Evolutionary conservation across 1,140 invertebrate species (phyloP).

Genomic region (Probaryconus sp.): DNA sequence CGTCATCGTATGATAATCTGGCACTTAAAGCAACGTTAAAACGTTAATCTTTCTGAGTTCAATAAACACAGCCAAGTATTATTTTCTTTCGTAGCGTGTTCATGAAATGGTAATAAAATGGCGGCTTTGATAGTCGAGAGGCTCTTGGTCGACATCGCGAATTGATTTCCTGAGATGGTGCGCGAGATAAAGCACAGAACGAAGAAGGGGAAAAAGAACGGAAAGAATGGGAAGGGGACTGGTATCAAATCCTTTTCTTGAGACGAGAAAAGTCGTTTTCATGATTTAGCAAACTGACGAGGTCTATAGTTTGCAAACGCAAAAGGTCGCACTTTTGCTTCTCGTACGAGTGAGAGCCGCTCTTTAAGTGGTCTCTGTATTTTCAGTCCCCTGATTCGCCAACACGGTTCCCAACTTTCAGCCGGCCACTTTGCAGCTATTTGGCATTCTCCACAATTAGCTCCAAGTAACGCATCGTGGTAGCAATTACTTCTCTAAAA

Average conservation of each 20-base stretch:
- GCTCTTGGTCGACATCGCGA: slow-evolving; percentile 16
- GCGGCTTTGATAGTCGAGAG: slow-evolving; percentile 42
- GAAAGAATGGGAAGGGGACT: background rate
- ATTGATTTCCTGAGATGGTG: slow-evolving; percentile 39
- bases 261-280: slow-evolving; percentile 30
- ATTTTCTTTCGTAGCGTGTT: slow-evolving; percentile 34
- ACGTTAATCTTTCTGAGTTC: slow-evolving; percentile 24
- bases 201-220: background rate
- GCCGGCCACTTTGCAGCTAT: slow-evolving; percentile 33
- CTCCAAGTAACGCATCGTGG: slow-evolving; percentile 6
- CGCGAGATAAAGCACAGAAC: background rate
- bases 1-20: slow-evolving; percentile 48
- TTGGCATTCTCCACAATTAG: slow-evolving; percentile 39
- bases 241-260: slow-evolving; percentile 31
- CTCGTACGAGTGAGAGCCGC: background rate
- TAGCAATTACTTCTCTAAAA: slow-evolving; percentile 2
- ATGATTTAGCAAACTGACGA: slow-evolving; percentile 33
- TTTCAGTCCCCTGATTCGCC: slow-evolving; percentile 23
- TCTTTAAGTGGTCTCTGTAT: slow-evolving; percentile 16
- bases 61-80: slow-evolving; percentile 39
- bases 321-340: slow-evolving; percentile 35
- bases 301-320: slow-evolving; percentile 7
- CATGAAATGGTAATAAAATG: slow-evolving; percentile 55
- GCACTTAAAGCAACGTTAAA: slow-evolving; percentile 31
- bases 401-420: slow-evolving; percentile 47